Evolutionary conservation across 2,797 vertebrate species (phyloP), one percentile per base, ranked within the genome.

Genomic region (Megalops cyprinoides): DNA sequence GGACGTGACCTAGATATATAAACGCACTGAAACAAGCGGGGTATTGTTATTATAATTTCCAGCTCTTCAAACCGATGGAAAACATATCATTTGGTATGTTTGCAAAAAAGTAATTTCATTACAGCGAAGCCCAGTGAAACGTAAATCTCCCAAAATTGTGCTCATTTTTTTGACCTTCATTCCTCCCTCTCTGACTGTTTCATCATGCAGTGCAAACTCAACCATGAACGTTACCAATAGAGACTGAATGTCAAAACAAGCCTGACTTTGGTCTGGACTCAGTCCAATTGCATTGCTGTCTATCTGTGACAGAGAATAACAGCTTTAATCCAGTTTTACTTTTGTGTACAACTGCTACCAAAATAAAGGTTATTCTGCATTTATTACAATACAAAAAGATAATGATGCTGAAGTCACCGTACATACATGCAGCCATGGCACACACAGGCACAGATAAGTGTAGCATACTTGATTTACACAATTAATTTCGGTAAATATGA

Each of bases 151-250:
- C 74, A 82, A 85, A 86, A 20, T 49, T 82, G 82, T 85, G 79
- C 83, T 88, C 81, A 85, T 80, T 86, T 82, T 81, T 85, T 86
- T 79, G 86, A 86, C 82, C 80, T 76, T 81, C 82, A 83, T 84
- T 86, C 82, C 85, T 85, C 84, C 82, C 85, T 78, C 84, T 84
- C 80, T 83, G 46, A 53, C 85, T 83, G 77, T 83, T 81, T 82
- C 83, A 80, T 82, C 83, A 83, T 80, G 79, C 77, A 78, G 79
- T 69, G 79, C 31, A 79, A 62, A 39, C 48, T 9, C 15, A 80
- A 79, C 84, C 82, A 83, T 83, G 77, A 85, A 81, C 83, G 83
- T 74, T 62, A 83, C 82, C 83, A 82, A 86, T 82, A 77, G 82
- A 67, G 78, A 20, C 53, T 71, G 81, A 80, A 83, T 81, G 73